These are phyloP conservation scores for Chrysaora quinquecirrha DNA, from an alignment of 30 jellyfish, hydroid and myxozoan genomes.

Conservation along the genomic window DNA sequence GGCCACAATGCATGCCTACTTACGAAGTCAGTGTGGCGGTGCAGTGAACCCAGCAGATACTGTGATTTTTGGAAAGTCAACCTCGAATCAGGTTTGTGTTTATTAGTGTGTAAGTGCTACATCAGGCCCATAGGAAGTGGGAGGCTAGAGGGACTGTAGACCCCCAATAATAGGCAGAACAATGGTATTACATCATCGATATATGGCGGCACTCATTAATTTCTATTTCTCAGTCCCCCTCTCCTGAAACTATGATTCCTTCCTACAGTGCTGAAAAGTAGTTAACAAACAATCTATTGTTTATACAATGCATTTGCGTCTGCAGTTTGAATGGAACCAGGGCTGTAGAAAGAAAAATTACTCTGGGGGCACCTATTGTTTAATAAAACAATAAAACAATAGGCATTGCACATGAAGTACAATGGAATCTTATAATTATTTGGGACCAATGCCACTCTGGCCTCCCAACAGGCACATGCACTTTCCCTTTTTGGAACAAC, in stretches of 20 bases:
- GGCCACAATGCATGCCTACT: conserved; percentile 34
- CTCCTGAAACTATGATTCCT: background rate
- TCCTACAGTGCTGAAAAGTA: background rate
- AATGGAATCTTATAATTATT: background rate
- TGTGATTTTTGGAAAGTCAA: conserved; percentile 22
- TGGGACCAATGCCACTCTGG: conserved; percentile 13
- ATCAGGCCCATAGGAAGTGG: background rate
- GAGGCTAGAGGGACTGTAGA: background rate
- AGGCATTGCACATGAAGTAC: conserved; percentile 1
- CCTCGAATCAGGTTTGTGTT: conserved; percentile 32
- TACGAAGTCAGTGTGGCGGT: conserved; percentile 12
- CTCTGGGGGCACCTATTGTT: background rate
- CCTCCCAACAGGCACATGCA: background rate
- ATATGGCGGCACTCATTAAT: no score
- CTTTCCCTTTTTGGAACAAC: background rate
- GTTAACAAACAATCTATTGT: background rate
- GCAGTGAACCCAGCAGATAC: conserved; percentile 12
- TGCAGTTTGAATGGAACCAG: conserved; percentile 1
- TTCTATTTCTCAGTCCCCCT: background rate
- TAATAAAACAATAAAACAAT: background rate
- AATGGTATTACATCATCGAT: background rate
- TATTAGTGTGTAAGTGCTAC: conserved; percentile 3
- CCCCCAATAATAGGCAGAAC: background rate
- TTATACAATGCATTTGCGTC: background rate
- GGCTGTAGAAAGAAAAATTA: background rate